Conservation (phyloP, 2,888 invertebrate species). For the Lordiphosa fenestrarum region DNA sequence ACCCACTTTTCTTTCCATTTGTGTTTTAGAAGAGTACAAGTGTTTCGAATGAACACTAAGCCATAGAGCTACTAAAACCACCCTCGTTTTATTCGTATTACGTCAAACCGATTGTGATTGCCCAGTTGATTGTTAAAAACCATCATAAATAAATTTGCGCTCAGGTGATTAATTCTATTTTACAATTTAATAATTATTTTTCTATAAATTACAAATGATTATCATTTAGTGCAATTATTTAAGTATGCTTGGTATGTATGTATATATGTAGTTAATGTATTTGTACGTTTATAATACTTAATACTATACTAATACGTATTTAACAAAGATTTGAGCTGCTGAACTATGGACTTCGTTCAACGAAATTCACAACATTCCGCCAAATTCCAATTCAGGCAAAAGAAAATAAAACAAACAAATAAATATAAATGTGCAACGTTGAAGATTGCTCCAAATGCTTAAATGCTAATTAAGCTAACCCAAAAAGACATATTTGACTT, state of each 20-base stretch:
- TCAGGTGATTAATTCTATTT: conserved; percentile 1
- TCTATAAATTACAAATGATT: conserved; percentile 2
- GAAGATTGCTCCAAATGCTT: conserved; percentile 53
- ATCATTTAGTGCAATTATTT: conserved; percentile 40
- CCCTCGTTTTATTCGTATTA: too few species aligned
- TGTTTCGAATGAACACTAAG: too few species aligned
- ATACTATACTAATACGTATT: conserved; percentile 49
- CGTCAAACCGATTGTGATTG: too few species aligned
- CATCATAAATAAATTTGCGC: neutral
- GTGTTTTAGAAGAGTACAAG: too few species aligned
- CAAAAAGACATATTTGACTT: conserved; percentile 51
- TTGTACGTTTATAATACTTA: conserved; percentile 36
- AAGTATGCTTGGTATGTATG: conserved; percentile 42
- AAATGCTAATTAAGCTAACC: conserved; percentile 68
- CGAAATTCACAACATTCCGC: conserved; percentile 41
- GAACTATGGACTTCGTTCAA: conserved; percentile 36
- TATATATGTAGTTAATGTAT: conserved; percentile 28
- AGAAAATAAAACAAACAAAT: conserved; percentile 36
- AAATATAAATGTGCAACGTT: conserved; percentile 28
- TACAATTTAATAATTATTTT: conserved; percentile 1
- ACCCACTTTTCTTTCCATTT: too few species aligned
- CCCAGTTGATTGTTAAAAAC: too few species aligned
- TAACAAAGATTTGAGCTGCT: conserved; percentile 24
- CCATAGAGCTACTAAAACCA: too few species aligned
- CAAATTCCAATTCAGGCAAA: conserved; percentile 41